Evolutionary conservation across 2,113 vertebrate genomes (phyloP).

Genomic region (Campylorhamphus procurvoides): DNA sequence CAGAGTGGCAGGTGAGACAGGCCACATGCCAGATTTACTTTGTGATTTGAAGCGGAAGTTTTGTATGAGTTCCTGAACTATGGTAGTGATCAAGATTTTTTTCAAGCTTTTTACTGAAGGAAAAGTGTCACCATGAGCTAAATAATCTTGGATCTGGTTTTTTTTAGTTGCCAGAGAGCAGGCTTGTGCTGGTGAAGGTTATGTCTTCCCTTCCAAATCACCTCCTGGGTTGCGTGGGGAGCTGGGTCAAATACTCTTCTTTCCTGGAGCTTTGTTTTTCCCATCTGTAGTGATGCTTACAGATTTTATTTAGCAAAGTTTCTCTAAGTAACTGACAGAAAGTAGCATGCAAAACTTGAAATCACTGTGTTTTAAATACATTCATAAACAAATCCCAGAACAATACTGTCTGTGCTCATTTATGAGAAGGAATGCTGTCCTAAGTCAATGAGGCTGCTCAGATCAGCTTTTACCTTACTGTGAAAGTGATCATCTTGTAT

Average conservation of each 20-base stretch:
- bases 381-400: neutral
- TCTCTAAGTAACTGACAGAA: neutral
- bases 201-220: neutral
- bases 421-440: neutral
- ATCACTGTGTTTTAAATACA: neutral
- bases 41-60: neutral
- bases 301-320: neutral
- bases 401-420: neutral
- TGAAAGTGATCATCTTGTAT: neutral
- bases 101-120: neutral
- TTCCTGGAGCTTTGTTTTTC: neutral
- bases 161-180: neutral
- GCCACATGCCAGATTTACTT: neutral
- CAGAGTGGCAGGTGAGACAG: neutral
- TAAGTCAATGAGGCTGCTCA: neutral
- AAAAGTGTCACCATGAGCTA: neutral
- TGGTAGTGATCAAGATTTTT: neutral
- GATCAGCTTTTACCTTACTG: neutral
- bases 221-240: neutral
- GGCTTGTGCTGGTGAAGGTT: neutral
- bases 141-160: neutral
- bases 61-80: neutral
- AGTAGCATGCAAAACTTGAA: neutral
- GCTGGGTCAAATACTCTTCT: neutral
- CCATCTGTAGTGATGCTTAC: neutral